Evolutionary conservation across 2,797 vertebrate species (phyloP), one percentile per base, ranked within the genome.

Genomic region (Dendrocincla fuliginosa): DNA sequence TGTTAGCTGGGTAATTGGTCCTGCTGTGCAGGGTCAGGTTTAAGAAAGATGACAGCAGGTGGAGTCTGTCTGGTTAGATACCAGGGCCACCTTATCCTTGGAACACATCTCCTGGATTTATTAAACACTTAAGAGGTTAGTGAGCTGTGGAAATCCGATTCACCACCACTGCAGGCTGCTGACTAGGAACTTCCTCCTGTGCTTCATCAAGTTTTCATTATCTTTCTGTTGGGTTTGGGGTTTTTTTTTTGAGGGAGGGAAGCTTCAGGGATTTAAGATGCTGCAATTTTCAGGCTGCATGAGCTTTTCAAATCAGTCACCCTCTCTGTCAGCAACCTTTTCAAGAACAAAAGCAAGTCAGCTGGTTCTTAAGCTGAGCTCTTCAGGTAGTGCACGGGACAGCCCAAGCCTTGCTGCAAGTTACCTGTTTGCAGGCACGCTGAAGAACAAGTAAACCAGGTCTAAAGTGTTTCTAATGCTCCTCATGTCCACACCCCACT

Each of bases 181-280:
- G 69, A 85, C 95, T 79, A 60, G 56, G 71, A 90, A 61, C 90
- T 82, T 92, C 92, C 84, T 83, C 79, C 69, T 6, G 82, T 68
- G 88, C 89, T 96, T 63, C 86, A 95, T 93, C 87, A 91, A 55
- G 67, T 96, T 95, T 89, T 87, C 90, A 90, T 95, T 95, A 91
- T 52, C 90, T 78, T 63, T 9, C 16, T 7, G 35, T 44, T 69
- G 46, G 46, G 46, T 47, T 47, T 24, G 46, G 44, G 22, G 16
- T 56, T 57, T 57, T 19, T 57, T 84, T 89, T 87, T 83, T 53
- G 37, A 89, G 76, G 64, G 65, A 89, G 33, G 49, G 73, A 70
- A 73, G 89, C 75, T 82, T 49, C 67, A 18, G 78, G 92, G 89
- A 67, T 83, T 90, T 85, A 64, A 68, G 82, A 81, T 35, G 68